phyloP scores from a whole-genome alignment of 2,888 invertebrate genomes.

The Caenorhabditis sp. region DNA sequence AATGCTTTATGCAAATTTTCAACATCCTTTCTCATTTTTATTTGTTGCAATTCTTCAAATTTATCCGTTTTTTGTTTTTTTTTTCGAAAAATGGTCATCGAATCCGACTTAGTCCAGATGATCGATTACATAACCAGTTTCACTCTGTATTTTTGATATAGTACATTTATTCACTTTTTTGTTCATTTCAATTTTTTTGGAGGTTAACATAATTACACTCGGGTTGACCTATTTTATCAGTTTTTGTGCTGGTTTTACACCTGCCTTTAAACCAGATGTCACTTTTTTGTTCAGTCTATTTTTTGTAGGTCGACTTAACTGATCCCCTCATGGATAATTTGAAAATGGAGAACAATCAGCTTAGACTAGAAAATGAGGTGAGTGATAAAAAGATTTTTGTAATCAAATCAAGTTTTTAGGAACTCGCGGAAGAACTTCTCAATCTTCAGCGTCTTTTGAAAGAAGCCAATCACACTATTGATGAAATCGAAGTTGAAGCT shows the following conservation, averaged over 20 bases:
- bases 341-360: slow-evolving; percentile 23
- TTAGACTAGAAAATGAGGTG: slow-evolving; percentile 17
- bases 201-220: background rate
- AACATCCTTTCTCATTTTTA: too few relatives aligned
- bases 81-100: too few relatives aligned
- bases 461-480: slow-evolving; percentile 46
- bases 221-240: background rate
- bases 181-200: slow-evolving; percentile 14
- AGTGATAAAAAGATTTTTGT: slow-evolving; percentile 9
- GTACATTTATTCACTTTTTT: slow-evolving; percentile 7
- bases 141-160: background rate
- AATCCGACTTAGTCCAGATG: too few relatives aligned
- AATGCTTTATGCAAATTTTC: too few relatives aligned
- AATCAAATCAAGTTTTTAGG: slow-evolving; percentile 2
- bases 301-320: slow-evolving; percentile 22
- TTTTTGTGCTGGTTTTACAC: background rate
- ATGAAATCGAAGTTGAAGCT: slow-evolving; percentile 50
- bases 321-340: slow-evolving; percentile 27
- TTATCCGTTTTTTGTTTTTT: too few relatives aligned
- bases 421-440: background rate
- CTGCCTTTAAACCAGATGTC: slow-evolving; percentile 3
- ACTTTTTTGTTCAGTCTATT: slow-evolving; percentile 20
- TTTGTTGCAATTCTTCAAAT: too few relatives aligned
- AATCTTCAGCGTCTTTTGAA: slow-evolving; percentile 28
- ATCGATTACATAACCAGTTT: too few relatives aligned